A percentile compares a stretch with the other conserved stretches of the same genome.
Conservation (phyloP, 2,888 invertebrate species). For the Leptopterna dolabrata region DNA sequence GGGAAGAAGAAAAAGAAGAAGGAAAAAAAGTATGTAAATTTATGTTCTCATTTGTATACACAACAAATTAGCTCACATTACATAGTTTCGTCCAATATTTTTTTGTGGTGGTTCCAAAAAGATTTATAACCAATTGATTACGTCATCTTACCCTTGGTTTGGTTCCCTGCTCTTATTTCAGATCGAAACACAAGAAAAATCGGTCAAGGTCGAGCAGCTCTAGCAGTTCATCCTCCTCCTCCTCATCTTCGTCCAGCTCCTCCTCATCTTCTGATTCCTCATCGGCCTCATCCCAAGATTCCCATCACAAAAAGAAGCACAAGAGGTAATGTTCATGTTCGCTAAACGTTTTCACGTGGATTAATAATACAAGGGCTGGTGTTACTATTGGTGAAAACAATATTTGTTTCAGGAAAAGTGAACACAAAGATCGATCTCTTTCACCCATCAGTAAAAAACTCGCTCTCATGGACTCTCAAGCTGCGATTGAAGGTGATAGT, state of each 20-base stretch:
- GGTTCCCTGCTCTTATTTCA: conserved; percentile 5
- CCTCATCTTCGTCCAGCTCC: conserved; percentile 72
- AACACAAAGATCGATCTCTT: conserved; percentile 74
- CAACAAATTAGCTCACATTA: background rate
- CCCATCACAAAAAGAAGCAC: conserved; percentile 61
- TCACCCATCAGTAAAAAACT: conserved; percentile 87
- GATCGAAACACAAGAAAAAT: conserved; percentile 59
- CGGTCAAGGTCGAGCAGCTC: conserved; percentile 60
- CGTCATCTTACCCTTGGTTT: too few relatives aligned
- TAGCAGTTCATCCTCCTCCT: conserved; percentile 70
- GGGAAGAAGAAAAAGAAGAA: conserved; percentile 68
- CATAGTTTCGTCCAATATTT: background rate
- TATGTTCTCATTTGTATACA: too few relatives aligned
- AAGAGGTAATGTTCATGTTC: conserved; percentile 58
- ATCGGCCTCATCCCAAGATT: conserved; percentile 60
- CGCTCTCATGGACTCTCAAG: conserved; percentile 75
- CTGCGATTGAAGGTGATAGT: conserved; percentile 52
- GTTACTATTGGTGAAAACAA: background rate
- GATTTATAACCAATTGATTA: background rate
- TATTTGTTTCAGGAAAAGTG: conserved; percentile 65
- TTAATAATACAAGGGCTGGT: too few relatives aligned
- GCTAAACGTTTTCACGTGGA: background rate
- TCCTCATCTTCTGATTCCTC: conserved; percentile 70
- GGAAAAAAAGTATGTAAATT: conserved; percentile 59
- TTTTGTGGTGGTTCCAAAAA: too few relatives aligned